Evolutionary conservation across 2,113 vertebrate genomes (phyloP).

Genomic region (Oxygymnocypris stewartii): DNA sequence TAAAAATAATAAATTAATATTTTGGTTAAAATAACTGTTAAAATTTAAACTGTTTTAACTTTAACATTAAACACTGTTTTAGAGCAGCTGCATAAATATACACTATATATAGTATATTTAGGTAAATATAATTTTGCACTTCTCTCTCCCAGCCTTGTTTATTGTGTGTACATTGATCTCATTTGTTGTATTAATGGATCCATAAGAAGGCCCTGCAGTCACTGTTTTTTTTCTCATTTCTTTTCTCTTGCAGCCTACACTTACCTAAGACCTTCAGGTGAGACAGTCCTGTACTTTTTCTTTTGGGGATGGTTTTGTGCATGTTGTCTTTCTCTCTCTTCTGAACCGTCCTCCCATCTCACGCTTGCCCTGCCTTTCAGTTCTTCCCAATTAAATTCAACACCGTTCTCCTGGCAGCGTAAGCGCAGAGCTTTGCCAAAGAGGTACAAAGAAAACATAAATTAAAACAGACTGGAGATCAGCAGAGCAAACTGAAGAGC

Average conservation of each 20-base stretch:
- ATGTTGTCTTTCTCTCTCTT: slow-evolving; percentile 13
- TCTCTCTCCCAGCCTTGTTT: neutral
- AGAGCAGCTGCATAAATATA: neutral
- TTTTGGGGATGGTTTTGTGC: neutral
- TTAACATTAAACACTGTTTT: neutral
- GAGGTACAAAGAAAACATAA: slow-evolving; percentile 70
- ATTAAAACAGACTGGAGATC: slow-evolving; percentile 74
- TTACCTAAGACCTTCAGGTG: slow-evolving; percentile 78
- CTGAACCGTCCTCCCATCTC: slow-evolving; percentile 42
- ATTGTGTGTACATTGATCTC: neutral
- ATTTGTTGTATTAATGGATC: no score
- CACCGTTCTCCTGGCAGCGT: slow-evolving; percentile 66
- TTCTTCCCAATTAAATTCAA: slow-evolving; percentile 71
- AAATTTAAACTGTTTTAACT: no score
- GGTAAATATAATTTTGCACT: neutral
- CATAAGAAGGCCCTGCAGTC: no score
- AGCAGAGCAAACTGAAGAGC: slow-evolving; percentile 72
- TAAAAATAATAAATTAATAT: neutral
- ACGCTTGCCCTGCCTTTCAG: slow-evolving; percentile 30
- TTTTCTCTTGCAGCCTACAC: slow-evolving; percentile 75
- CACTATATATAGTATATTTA: neutral
- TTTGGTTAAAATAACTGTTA: neutral
- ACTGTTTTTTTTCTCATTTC: no score
- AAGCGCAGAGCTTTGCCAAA: slow-evolving; percentile 65
- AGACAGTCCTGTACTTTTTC: slow-evolving; percentile 51